These are phyloP conservation scores for Cryptosula pallasiana DNA, from an alignment of 2,888 invertebrate genomes.

Conservation along the genomic window DNA sequence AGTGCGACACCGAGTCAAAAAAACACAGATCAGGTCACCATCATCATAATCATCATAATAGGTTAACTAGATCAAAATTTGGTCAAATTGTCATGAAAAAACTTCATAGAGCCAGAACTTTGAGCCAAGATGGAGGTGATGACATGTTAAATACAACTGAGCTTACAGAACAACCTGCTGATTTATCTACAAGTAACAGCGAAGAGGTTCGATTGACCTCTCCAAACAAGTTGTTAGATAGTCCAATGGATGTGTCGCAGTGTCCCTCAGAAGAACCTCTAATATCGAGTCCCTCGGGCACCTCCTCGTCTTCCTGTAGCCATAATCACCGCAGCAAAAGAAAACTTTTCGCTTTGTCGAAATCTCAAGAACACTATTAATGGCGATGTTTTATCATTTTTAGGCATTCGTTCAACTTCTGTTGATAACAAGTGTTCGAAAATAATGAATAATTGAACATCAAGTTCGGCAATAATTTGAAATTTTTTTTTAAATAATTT, in stretches of 20 bases:
- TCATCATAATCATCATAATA: neutral
- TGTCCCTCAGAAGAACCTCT: slow-evolving; percentile 16
- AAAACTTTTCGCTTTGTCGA: neutral
- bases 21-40: neutral
- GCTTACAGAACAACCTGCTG: neutral
- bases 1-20: neutral
- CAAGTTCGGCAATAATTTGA: no score
- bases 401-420: no score
- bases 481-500: no score
- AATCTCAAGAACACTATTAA: neutral
- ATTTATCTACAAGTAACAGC: neutral
- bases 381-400: no score
- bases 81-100: slow-evolving; percentile 5
- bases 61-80: neutral
- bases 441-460: no score
- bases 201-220: neutral
- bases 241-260: slow-evolving; percentile 1
- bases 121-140: slow-evolving; percentile 4
- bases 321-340: neutral
- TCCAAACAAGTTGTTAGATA: neutral
- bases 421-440: no score
- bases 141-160: neutral
- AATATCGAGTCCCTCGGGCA: neutral
- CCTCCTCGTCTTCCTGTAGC: neutral
- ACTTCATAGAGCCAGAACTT: neutral